Base-by-base conservation (phyloP, 2,888 invertebrate genomes). In the Cremastobaeus sp. region DNA sequence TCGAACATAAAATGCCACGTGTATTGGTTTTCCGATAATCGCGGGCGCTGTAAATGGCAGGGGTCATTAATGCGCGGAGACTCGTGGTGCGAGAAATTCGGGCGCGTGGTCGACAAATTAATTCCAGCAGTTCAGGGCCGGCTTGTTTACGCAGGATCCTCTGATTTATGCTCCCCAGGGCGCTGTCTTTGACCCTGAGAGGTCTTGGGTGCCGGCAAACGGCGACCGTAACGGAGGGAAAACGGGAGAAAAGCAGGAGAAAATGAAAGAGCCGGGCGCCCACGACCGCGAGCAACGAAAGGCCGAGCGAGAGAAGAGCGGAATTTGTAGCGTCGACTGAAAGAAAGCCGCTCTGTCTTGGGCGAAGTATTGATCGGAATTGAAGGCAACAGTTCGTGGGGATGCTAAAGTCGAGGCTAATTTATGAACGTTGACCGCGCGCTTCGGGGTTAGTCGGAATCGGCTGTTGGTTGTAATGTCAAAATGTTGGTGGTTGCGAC, bases 341-440 rank as follows among this genome's bases (percentile, higher is more conserved):
- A 78, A 77, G 78, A 78, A 78, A 78, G 74, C 48, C 71, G 39
- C 55, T 60, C 64, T 74, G 57, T 52, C 62, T 47, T 25, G 69
- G 48, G 68, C 72, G 66, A 30, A 64, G 83, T 85, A 85, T 85
- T 84, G 85, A 85, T 85, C 85, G 85, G 73, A 85, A 85, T 84
- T 83, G 82, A 82, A 83, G 80, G 80, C 78, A 77, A 80, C 79
- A 82, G 80, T 80, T 80, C 55, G 73, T 78, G 74, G 76, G 79
- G 77, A 69, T 47, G 28, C 71, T 69, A 74, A 77, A 80, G 79
- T 81, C 79, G 82, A 82, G 82, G 77, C 77, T 83, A 83, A 84
- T 84, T 85, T 83, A 84, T 83, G n/a, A n/a, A n/a, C n/a, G n/a
- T n/a, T n/a, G n/a, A n/a, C n/a, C n/a, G n/a, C n/a, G n/a, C n/a